Base-by-base conservation (phyloP, 23 tunicate species). In the Phallusia fumigata region DNA sequence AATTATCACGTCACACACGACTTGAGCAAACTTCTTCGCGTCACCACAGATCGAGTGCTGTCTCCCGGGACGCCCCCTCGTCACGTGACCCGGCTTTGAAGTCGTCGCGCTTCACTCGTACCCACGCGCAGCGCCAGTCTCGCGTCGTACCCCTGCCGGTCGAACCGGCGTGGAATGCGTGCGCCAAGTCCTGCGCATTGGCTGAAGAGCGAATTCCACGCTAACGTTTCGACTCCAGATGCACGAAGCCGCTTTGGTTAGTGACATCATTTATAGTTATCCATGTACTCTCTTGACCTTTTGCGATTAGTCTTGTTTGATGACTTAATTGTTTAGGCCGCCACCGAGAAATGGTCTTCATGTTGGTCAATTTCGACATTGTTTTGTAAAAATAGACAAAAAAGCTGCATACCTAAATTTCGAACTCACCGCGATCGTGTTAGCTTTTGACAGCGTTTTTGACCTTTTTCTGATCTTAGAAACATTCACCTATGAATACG, bases 71-170 rank as follows among this genome's bases (percentile, higher is more conserved):
- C 16, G 28, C 28, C 69, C 69, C 28, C 3, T 11, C 28, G 69
- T 22, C 26, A 58, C 47, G 47, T 40, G 47, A 40, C 47, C 47
- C 47, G 47, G 47, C 69, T 58, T 58, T 58, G 69, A 58, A 58
- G 69, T 58, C 69, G 69, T 58, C 69, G 69, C 26, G 3, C 8
- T 13, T 58, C 69, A 58, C 69, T 58, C 69, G 69, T 58, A 58
- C 69, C 69, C 69, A 16, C 13, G 69, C 69, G 28, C 69, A 22
- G 69, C 69, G 69, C 69, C 69, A 13, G 47, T 40, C 47, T 40
- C 13, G 69, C 28, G 15, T 13, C 58, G 18, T 1, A 24, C 28
- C 69, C 16, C 3, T 16, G 69, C 69, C 3, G 69, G 28, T 6
- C 69, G 15, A 24, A 58, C 13, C 69, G 69, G 69, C 69, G 69